Evolutionary conservation across 1,140 invertebrate species (phyloP).

Genomic region (Proctacanthus coquilletti): DNA sequence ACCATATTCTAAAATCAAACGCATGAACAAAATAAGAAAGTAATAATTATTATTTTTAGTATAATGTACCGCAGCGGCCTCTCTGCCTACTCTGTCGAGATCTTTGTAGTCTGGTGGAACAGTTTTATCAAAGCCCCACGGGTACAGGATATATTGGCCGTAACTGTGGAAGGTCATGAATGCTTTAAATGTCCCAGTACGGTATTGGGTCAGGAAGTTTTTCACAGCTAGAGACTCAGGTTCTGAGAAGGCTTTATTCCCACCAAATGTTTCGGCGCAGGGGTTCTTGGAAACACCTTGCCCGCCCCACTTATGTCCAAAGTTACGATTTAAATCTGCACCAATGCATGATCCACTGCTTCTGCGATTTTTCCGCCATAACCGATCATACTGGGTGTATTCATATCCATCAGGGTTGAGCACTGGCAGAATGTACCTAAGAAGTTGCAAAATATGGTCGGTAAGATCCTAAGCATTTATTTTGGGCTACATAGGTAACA

Average conservation of each 20-base stretch:
- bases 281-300: conserved; percentile 73
- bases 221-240: conserved; percentile 65
- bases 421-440: conserved; percentile 56
- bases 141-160: conserved; percentile 71
- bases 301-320: conserved; percentile 62
- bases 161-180: conserved; percentile 82
- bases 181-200: conserved; percentile 40
- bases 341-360: conserved; percentile 46
- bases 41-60: conserved; percentile 5
- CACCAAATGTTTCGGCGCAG: conserved; percentile 82
- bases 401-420: conserved; percentile 82
- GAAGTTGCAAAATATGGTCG: conserved; percentile 8
- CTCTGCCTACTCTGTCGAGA: conserved; percentile 47
- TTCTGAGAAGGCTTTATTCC: conserved; percentile 77
- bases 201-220: conserved; percentile 37
- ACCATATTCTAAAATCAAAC: conserved; percentile 42
- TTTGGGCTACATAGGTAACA: too few relatives aligned
- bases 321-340: conserved; percentile 71
- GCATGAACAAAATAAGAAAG: background rate
- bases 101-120: conserved; percentile 55
- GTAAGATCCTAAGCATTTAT: too few relatives aligned
- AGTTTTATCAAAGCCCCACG: conserved; percentile 63
- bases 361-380: conserved; percentile 70
- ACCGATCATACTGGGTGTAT: conserved; percentile 57
- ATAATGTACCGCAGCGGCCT: conserved; percentile 39